A percentile compares a stretch with the other conserved stretches of the same genome.
Evolutionary conservation across 2,888 invertebrate genomes (phyloP).

Genomic region (Conomelus anceps): DNA sequence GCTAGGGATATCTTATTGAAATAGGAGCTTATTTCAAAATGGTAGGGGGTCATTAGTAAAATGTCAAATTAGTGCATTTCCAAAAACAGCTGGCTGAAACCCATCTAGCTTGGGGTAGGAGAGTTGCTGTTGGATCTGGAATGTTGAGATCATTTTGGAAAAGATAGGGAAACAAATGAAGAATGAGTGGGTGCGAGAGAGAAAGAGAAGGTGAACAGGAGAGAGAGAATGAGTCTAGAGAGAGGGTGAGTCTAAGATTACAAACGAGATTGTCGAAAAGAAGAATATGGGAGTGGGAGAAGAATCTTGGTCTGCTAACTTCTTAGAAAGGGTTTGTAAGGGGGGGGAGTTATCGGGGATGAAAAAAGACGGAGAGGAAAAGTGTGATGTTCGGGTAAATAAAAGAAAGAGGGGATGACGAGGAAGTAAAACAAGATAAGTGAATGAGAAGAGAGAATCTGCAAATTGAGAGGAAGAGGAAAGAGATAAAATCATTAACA

Average conservation of each 20-base stretch:
- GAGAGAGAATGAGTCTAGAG: background rate
- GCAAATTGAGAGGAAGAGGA: background rate
- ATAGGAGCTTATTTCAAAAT: background rate
- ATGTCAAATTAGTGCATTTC: background rate
- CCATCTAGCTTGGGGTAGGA: background rate
- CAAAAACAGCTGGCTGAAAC: background rate
- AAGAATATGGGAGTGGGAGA: background rate
- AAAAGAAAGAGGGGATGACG: background rate
- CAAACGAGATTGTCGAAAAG: background rate
- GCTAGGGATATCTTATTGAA: background rate
- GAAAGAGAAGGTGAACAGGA: background rate
- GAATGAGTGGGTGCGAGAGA: background rate
- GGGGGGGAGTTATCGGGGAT: background rate
- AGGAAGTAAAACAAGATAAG: background rate
- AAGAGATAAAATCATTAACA: too few relatives aligned
- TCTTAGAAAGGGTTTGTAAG: background rate
- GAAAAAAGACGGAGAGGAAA: background rate
- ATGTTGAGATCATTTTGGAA: background rate
- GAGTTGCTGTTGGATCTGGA: background rate
- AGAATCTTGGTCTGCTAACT: background rate
- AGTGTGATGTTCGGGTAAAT: background rate
- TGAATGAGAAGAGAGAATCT: background rate
- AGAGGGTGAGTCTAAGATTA: background rate
- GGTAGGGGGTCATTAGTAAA: background rate
- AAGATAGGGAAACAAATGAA: background rate